These are phyloP conservation scores for Hylaeus anthracinus DNA, from an alignment of 1,140 invertebrate genomes.

Conservation along the genomic window DNA sequence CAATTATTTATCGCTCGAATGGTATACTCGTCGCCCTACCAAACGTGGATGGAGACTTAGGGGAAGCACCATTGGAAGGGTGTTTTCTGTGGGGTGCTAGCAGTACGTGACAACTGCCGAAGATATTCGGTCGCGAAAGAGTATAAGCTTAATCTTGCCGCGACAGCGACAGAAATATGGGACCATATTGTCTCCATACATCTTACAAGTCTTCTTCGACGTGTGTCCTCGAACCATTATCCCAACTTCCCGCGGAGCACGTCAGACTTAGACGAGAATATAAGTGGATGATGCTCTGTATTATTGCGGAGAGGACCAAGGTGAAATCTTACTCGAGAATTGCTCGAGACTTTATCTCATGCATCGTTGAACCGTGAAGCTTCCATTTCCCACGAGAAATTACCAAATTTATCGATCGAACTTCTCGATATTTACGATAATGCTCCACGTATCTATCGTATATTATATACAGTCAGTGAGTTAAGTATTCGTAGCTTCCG, in stretches of 20 bases:
- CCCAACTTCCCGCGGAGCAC: background rate
- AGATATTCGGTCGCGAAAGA: slow-evolving; percentile 66
- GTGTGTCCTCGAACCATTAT: slow-evolving; percentile 38
- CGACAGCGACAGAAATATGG: slow-evolving; percentile 69
- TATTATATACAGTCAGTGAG: no score
- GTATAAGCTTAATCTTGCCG: slow-evolving; percentile 69
- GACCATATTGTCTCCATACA: slow-evolving; percentile 68
- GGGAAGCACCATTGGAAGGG: slow-evolving; percentile 5
- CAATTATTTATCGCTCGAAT: slow-evolving; percentile 64
- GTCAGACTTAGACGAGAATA: slow-evolving; percentile 31
- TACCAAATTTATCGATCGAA: background rate
- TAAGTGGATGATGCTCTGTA: slow-evolving; percentile 17
- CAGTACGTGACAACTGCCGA: slow-evolving; percentile 69
- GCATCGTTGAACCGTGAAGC: background rate
- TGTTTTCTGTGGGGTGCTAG: slow-evolving; percentile 41
- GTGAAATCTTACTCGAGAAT: background rate
- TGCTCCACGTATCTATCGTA: no score
- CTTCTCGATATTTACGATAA: no score
- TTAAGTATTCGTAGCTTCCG: no score
- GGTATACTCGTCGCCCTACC: background rate
- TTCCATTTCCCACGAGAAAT: background rate
- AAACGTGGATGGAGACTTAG: background rate
- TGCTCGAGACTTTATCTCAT: background rate
- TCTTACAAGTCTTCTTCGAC: slow-evolving; percentile 64
- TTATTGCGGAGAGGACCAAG: background rate